phyloP scores from a whole-genome alignment of 2,113 vertebrate genomes.

The Seriola rivoliana region DNA sequence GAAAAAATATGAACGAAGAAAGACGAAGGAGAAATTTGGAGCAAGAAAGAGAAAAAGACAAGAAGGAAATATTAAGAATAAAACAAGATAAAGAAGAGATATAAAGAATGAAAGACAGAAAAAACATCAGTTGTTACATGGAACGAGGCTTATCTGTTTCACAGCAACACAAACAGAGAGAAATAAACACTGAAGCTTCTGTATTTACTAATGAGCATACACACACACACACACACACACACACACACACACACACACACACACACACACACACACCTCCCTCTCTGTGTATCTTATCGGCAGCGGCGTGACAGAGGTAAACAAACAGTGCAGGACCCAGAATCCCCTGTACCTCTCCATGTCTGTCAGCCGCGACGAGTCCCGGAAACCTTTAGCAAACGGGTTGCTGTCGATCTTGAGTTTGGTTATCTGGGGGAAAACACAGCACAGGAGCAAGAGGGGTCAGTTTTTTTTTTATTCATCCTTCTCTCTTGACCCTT shows the following conservation, averaged over 20 bases:
- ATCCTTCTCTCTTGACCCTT: background rate
- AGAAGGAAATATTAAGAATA: background rate
- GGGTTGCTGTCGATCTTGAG: constrained; percentile 99
- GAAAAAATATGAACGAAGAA: too few species aligned
- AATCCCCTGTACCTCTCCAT: constrained; percentile 97
- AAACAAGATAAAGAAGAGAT: background rate
- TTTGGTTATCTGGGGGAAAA: constrained; percentile 93
- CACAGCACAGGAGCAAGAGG: background rate
- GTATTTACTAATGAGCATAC: constrained; percentile 56
- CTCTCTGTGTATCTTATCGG: constrained; percentile 81
- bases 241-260: constrained; percentile 18
- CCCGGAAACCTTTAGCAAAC: constrained; percentile 99
- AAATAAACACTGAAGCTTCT: constrained; percentile 40
- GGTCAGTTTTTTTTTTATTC: background rate
- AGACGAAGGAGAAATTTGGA: background rate
- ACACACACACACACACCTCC: constrained; percentile 29
- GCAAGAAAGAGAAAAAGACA: background rate
- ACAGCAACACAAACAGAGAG: constrained; percentile 7
- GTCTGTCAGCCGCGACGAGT: constrained; percentile 98
- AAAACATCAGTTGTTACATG: background rate
- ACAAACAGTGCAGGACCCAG: constrained; percentile 80
- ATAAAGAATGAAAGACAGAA: background rate
- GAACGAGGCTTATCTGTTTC: background rate
- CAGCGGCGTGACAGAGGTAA: constrained; percentile 55
- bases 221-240: constrained; percentile 7